Conservation (phyloP, 2,797 vertebrate species). For the Borostomias antarcticus region DNA sequence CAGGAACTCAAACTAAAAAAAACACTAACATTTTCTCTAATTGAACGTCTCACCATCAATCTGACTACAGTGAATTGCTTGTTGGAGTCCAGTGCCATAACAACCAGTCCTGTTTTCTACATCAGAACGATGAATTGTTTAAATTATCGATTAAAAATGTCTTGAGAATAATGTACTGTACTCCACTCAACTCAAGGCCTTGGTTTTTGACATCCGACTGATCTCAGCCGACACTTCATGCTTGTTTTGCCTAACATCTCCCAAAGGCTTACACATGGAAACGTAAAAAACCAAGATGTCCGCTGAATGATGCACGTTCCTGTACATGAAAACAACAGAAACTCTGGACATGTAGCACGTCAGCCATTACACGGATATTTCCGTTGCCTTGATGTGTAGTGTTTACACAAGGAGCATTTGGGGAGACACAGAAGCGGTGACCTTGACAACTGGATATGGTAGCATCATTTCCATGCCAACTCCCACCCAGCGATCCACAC, state of each 20-base stretch:
- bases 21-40: neutral
- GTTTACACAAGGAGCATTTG: constrained; percentile 64
- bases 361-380: constrained; percentile 62
- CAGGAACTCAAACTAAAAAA: neutral
- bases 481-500: constrained; percentile 48
- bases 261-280: neutral
- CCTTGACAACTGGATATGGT: constrained; percentile 70
- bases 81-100: too few relatives aligned
- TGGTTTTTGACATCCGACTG: neutral
- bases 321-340: constrained; percentile 45
- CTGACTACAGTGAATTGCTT: neutral
- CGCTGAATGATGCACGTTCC: constrained; percentile 40
- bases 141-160: neutral
- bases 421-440: constrained; percentile 59
- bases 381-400: constrained; percentile 69
- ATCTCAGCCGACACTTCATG: neutral
- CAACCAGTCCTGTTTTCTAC: neutral
- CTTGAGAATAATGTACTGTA: neutral
- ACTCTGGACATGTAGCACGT: constrained; percentile 59
- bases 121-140: neutral
- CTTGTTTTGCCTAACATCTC: neutral
- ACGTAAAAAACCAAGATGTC: constrained; percentile 14
- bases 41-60: too few relatives aligned
- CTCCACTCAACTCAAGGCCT: neutral
- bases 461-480: constrained; percentile 69